Conservation (phyloP, 2,797 vertebrate species). For the Ciconia nigra region DNA sequence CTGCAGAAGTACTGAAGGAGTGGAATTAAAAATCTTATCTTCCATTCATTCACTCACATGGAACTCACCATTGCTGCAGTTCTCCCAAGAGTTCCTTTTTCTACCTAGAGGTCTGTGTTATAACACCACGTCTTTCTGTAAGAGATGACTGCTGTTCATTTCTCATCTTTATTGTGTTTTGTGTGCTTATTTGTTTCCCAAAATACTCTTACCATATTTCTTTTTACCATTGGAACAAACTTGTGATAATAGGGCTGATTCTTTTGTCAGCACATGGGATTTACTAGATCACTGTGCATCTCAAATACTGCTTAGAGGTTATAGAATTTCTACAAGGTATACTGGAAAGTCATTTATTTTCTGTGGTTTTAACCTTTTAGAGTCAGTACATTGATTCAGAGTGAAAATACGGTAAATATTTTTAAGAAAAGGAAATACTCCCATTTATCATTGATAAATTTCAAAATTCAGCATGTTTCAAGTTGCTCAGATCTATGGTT, state of each 20-base stretch:
- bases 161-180: not conserved
- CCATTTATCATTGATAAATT: not conserved
- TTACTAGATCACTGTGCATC: not conserved
- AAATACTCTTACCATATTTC: not conserved
- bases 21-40: not conserved
- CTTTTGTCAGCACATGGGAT: not conserved
- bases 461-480: not conserved
- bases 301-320: not conserved
- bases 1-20: not conserved
- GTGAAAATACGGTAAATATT: not conserved
- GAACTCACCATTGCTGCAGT: not conserved
- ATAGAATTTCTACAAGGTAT: not conserved
- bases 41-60: not conserved
- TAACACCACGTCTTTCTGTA: not conserved
- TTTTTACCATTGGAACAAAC: not conserved
- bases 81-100: not conserved
- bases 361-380: not conserved
- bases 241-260: not conserved
- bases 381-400: not conserved
- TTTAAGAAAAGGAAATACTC: not conserved
- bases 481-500: not conserved
- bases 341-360: not conserved
- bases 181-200: not conserved
- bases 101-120: not conserved
- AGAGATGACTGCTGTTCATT: not conserved